These are phyloP conservation scores for Pelagia noctiluca DNA, from an alignment of 30 jellyfish, hydroid and myxozoan species.

Conservation along the genomic window DNA sequence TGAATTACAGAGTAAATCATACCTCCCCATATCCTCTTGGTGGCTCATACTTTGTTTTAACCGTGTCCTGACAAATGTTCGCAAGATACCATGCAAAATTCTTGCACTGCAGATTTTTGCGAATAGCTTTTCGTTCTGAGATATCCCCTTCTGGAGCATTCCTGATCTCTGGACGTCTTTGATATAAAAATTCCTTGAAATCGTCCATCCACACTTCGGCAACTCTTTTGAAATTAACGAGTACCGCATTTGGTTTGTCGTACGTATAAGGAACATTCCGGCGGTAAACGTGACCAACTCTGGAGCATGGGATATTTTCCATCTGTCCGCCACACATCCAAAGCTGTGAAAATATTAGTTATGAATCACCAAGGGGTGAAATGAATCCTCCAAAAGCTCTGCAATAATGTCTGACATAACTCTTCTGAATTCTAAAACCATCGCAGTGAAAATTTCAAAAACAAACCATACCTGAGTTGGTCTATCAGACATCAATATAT, in stretches of 20 bases:
- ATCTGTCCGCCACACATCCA: constrained; percentile 99
- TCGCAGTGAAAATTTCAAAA: no score
- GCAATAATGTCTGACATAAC: no score
- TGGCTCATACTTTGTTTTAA: constrained; percentile 94
- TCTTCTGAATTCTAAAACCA: no score
- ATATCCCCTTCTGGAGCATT: constrained; percentile 84
- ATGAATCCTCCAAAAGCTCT: no score
- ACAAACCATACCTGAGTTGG: no score
- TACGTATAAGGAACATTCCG: constrained; percentile 94
- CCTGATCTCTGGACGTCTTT: constrained; percentile 83
- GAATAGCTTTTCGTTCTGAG: constrained; percentile 72
- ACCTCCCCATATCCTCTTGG: constrained; percentile 98
- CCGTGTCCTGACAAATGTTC: constrained; percentile 93
- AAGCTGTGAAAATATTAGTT: constrained; percentile 63
- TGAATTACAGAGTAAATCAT: constrained; percentile 4
- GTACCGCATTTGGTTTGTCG: constrained; percentile 95
- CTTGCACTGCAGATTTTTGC: constrained; percentile 83
- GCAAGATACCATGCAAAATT: constrained; percentile 93
- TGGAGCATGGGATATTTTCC: constrained; percentile 98
- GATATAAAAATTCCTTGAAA: constrained; percentile 83
- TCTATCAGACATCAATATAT: no score
- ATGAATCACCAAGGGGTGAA: no score
- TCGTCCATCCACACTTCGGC: constrained; percentile 99
- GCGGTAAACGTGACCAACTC: constrained; percentile 99
- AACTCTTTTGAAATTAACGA: constrained; percentile 92